Percentiles rank a stretch among this genome's conserved stretches.
These are phyloP conservation scores for Scaptomyza reducta DNA, from an alignment of 2,888 invertebrate genomes.

Conservation along the genomic window DNA sequence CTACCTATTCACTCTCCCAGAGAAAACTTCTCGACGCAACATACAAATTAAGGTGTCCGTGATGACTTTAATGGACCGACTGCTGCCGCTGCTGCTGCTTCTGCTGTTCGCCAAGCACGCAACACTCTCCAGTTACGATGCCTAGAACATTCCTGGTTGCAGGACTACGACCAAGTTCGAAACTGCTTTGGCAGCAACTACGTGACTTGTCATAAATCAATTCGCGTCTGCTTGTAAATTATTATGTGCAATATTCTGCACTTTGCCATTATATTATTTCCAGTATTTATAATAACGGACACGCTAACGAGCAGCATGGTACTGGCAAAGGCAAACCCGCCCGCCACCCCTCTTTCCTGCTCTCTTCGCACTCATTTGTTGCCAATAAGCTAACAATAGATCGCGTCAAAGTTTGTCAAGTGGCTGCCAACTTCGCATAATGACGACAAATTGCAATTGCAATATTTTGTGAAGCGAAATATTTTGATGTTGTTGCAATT, in stretches of 20 bases:
- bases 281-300: constrained; percentile 31
- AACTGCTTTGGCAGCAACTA: constrained; percentile 26
- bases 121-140: background rate
- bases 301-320: constrained; percentile 33
- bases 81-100: constrained; percentile 2
- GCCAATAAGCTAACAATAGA: constrained; percentile 60
- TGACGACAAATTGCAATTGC: constrained; percentile 68
- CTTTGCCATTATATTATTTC: constrained; percentile 45
- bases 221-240: constrained; percentile 55
- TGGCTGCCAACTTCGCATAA: constrained; percentile 46
- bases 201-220: constrained; percentile 78
- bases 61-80: constrained; percentile 36
- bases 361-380: constrained; percentile 18
- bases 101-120: constrained; percentile 1
- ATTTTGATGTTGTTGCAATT: background rate
- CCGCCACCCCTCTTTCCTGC: background rate
- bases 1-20: background rate
- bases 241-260: constrained; percentile 56
- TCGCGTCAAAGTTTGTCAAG: constrained; percentile 49
- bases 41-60: constrained; percentile 35
- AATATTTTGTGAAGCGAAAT: constrained; percentile 19
- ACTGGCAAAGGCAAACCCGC: background rate
- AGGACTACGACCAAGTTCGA: background rate
- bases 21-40: constrained; percentile 5
- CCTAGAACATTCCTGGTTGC: background rate